Evolutionary conservation across 2,113 vertebrate species (phyloP), one percentile per base, ranked within the genome.

Genomic region (Pelobates fuscus): DNA sequence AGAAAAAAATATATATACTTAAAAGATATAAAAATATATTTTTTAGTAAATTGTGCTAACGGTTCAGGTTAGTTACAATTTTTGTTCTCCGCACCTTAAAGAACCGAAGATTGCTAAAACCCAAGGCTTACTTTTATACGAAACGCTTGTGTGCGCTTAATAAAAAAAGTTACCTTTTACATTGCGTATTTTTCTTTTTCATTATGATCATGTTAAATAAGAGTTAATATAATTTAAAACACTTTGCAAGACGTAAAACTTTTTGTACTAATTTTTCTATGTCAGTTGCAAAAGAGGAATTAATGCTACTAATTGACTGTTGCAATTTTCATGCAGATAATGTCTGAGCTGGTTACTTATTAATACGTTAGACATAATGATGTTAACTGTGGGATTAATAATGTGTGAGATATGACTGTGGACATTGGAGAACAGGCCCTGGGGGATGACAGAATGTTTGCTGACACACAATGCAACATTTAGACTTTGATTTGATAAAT

Each of bases 311-410:
- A 55, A 55, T 55, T 55, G 52, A 55, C 52, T 55, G 52, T 55
- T 55, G 17, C n/a, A 12, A 55, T 55, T 55, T 55, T 55, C 52
- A 18, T 55, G 52, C 21, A 55, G 52, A 55, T 55, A 55, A 55
- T 2, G 52, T 11, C 52, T 55, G 52, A 2, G 52, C 11, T 55
- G 52, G 25, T 59, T 59, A 59, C 57, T 26, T 1, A 27, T 59
- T 59, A 59, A 59, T 27, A 59, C 57, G 26, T 59, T 59, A 59
- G 57, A 59, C 20, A 25, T 59, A 59, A 59, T 26, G 2, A 59
- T 27, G 26, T 59, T 26, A 59, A 15, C 57, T 59, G 57, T 26
- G 54, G 20, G 54, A 57, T 57, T 57, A 57, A 57, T 57, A 57
- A 24, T 23, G 54, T 57, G 57, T 59, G 25, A 59, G 15, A 59